A percentile compares a stretch with the other conserved stretches of the same genome.
Evolutionary conservation across 2,113 vertebrate species (phyloP).

Genomic region (Toxotes chatareus): DNA sequence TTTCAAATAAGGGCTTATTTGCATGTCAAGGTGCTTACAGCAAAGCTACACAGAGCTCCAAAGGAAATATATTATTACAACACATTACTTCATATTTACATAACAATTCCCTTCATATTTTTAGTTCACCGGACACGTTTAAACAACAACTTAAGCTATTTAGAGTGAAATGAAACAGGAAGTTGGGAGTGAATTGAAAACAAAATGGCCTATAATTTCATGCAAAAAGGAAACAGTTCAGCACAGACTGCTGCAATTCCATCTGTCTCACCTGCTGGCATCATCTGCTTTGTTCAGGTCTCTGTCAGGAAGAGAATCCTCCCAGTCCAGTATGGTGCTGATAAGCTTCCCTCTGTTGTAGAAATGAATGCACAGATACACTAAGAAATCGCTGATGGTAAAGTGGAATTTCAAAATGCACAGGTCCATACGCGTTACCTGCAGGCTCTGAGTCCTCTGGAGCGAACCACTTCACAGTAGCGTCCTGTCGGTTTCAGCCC

Average conservation of each 20-base stretch:
- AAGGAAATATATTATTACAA: conserved; percentile 2
- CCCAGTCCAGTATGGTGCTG: conserved; percentile 98
- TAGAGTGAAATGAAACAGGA: not conserved
- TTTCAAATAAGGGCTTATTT: conserved; percentile 28
- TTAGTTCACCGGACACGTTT: not conserved
- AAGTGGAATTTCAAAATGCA: not conserved
- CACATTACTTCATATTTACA: not conserved
- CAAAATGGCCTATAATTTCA: not conserved
- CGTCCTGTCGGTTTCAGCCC: conserved; percentile 94
- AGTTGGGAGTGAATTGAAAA: conserved; percentile 14
- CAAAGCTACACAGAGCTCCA: not conserved
- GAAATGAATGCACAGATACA: not conserved
- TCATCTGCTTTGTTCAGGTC: conserved; percentile 92
- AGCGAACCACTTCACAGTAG: conserved; percentile 91
- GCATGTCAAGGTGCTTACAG: not conserved
- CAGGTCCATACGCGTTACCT: conserved; percentile 82
- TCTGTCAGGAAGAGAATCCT: conserved; percentile 91
- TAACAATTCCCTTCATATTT: not conserved
- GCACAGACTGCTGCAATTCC: not conserved
- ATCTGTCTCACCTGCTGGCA: conserved; percentile 89
- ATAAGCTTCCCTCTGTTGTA: conserved; percentile 90
- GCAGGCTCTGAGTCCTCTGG: conserved; percentile 92
- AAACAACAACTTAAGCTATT: not conserved
- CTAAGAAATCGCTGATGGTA: not conserved
- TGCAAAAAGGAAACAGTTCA: not conserved